These are phyloP conservation scores for Pachycephala philippinensis DNA, from an alignment of 2,113 vertebrate genomes.

Conservation along the genomic window DNA sequence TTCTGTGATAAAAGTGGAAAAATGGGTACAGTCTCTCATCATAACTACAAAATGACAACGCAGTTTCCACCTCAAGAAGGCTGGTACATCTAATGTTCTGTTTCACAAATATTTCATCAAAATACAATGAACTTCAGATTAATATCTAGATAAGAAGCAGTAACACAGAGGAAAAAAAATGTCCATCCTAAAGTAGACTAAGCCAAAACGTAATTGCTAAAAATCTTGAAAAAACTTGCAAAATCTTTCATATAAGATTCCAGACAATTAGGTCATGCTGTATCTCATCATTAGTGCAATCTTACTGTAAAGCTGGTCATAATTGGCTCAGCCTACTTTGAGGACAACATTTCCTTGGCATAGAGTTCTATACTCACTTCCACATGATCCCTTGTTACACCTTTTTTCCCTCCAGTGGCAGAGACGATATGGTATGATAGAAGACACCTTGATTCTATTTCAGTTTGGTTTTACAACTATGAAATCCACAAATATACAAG, in stretches of 20 bases:
- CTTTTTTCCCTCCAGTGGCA: not conserved
- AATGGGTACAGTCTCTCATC: not conserved
- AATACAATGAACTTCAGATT: not conserved
- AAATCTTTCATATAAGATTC: not conserved
- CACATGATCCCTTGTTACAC: not conserved
- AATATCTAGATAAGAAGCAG: not conserved
- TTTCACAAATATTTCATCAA: not conserved
- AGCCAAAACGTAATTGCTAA: not conserved
- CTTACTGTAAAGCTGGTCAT: not conserved
- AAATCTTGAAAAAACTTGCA: not conserved
- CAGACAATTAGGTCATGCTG: not conserved
- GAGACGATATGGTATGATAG: not conserved
- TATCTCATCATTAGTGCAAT: not conserved
- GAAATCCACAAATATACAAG: not conserved
- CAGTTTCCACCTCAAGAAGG: not conserved
- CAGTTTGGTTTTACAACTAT: not conserved
- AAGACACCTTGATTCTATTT: not conserved
- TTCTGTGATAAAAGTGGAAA: not conserved
- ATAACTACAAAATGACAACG: not conserved
- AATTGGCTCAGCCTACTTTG: not conserved
- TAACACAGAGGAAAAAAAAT: fast-evolving
- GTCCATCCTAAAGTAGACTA: not conserved
- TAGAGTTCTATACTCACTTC: not conserved
- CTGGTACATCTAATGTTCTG: not conserved
- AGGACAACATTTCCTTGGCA: not conserved